Base-by-base conservation (phyloP, 2,113 vertebrate species). In the Odocoileus virginianus region DNA sequence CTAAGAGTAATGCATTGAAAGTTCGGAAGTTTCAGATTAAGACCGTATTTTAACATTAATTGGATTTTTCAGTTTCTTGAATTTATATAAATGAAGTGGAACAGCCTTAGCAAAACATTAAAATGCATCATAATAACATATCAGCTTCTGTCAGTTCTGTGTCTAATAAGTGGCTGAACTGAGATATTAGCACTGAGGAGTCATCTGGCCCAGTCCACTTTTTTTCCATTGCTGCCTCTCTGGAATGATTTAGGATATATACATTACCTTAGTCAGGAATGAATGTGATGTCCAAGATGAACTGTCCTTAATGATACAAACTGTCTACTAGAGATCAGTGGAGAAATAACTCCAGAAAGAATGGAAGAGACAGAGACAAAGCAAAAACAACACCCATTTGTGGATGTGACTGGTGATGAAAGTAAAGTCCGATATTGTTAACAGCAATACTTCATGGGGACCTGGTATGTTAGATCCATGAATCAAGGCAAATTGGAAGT, bases 191-290 rank as follows among this genome's bases (percentile, higher is more conserved):
- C 7, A 14, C 55, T 52, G 36, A 23, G 64, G 9, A 2, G 3
- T 86, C 40, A 25, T 14, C 64, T 27, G 8, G 28, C 6, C 17
- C 19, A 52, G 17, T 50, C 1, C 17, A 7, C 30, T 60, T 64
- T 30, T 3, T 23, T 2, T 1, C 16, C 9, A 0, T 3, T 67
- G n/a, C 12, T 86, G 30, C 6, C 6, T 0, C 5, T 93, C 36
- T 81, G n/a, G 17, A 94, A 4, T 81, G 54, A 12, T 2, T 94
- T 71, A 87, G 19, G 54, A 50, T 87, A 64, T 17, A 30, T 17
- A 30, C 0, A 17, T 76, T 45, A 57, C 4, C 16, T 92, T 33
- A 67, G 15, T 12, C 23, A 81, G 86, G 4, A 93, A 50, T 83
- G 57, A 76, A 61, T 64, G 79, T 30, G 85, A 6, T 55, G n/a